phyloP scores from a whole-genome alignment of 2,113 vertebrate species.

The Ammodramus savannarum region DNA sequence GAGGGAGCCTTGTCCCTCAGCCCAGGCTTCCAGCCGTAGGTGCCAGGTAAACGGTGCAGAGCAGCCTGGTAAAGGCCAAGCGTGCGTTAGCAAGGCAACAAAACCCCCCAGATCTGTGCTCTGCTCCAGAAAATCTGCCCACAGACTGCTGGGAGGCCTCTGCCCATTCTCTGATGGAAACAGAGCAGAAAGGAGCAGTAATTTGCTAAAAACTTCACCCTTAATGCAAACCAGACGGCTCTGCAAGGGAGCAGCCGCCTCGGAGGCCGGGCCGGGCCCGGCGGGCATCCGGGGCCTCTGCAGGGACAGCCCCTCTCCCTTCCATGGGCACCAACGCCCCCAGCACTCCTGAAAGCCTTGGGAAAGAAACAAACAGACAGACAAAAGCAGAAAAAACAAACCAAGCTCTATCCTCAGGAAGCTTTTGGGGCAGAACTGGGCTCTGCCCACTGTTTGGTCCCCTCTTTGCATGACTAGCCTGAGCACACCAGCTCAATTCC shows the following conservation, averaged over 20 bases:
- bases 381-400: neutral
- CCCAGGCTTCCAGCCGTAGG: neutral
- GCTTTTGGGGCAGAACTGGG: neutral
- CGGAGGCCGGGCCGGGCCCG: neutral
- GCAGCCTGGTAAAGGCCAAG: neutral
- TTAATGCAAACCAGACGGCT: constrained; percentile 31
- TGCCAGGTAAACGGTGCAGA: neutral
- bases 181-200: constrained; percentile 39
- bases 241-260: neutral
- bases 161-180: constrained; percentile 36
- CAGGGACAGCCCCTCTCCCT: neutral
- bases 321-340: accelerated
- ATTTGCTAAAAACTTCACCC: constrained; percentile 27
- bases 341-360: neutral
- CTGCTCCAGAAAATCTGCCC: neutral
- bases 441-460: neutral
- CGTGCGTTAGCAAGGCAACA: neutral
- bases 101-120: neutral
- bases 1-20: accelerated
- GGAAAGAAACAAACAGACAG: neutral
- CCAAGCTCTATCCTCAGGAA: neutral
- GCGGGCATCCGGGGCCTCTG: neutral
- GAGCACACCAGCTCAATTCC: neutral
- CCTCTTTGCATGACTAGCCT: accelerated
- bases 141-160: neutral